A percentile compares a stretch with the other conserved stretches of the same genome.
phyloP scores from a whole-genome alignment of 2,113 vertebrate species.

The Scatophagus argus region DNA sequence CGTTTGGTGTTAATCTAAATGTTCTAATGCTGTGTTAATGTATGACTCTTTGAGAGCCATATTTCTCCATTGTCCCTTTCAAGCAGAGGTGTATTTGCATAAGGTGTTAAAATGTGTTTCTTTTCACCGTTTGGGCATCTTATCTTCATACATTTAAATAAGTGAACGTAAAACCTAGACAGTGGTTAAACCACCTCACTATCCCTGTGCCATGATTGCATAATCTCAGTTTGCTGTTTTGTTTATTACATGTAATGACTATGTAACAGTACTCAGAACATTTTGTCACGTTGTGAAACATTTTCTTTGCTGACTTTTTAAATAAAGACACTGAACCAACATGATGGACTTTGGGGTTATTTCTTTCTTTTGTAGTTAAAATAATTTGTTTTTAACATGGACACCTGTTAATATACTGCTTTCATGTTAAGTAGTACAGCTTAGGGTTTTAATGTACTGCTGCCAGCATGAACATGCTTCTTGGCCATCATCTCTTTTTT shows the following conservation, averaged over 20 bases:
- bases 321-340: conserved; percentile 70
- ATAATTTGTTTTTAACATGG: background rate
- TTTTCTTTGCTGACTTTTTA: conserved; percentile 16
- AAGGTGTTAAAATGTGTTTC: background rate
- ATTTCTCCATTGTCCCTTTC: background rate
- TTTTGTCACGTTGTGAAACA: conserved; percentile 14
- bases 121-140: background rate
- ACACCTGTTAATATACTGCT: background rate
- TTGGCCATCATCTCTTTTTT: conserved; percentile 53
- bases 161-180: background rate
- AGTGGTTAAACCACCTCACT: background rate
- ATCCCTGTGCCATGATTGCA: conserved; percentile 4
- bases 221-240: background rate
- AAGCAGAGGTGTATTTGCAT: background rate
- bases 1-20: background rate
- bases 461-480: conserved; percentile 29
- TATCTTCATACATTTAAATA: background rate
- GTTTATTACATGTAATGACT: conserved; percentile 13
- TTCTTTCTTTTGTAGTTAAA: background rate
- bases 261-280: background rate
- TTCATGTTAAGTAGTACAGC: background rate
- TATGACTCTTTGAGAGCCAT: background rate
- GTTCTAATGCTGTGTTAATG: background rate
- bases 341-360: conserved; percentile 20
- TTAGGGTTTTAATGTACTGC: background rate